Conservation (phyloP, 2,113 vertebrate species). For the Manacus vitellinus region DNA sequence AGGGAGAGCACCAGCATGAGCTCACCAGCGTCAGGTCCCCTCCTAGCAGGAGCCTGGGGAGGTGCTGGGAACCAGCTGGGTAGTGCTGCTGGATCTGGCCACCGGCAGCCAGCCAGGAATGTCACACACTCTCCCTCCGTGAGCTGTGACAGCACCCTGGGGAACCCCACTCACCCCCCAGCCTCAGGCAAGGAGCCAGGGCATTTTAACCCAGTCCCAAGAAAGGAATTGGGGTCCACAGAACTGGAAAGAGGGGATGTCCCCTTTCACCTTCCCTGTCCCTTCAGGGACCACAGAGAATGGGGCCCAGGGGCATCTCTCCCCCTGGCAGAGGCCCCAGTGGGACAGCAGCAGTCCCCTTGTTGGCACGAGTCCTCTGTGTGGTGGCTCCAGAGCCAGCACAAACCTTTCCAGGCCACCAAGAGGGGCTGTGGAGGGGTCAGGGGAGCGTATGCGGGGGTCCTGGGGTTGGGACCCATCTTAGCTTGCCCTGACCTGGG, state of each 20-base stretch:
- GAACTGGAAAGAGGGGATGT: not conserved
- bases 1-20: not conserved
- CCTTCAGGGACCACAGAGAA: not conserved
- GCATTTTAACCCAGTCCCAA: not conserved
- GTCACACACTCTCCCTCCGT: not conserved
- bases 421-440: accelerated
- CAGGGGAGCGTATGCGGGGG: not conserved
- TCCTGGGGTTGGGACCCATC: not conserved
- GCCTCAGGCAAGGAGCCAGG: not conserved
- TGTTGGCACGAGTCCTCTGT: not conserved
- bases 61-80: not conserved
- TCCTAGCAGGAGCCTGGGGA: not conserved
- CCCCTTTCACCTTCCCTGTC: accelerated
- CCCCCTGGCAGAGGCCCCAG: not conserved
- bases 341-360: not conserved
- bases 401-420: not conserved
- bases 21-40: accelerated
- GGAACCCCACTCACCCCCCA: accelerated
- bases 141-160: accelerated
- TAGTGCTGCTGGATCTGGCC: not conserved
- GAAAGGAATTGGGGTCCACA: not conserved
- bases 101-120: not conserved
- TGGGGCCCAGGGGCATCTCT: not conserved
- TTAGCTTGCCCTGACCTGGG: not conserved
- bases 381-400: not conserved